These are phyloP conservation scores for Microtus ochrogaster DNA, from an alignment of 2,113 vertebrate genomes.

Conservation along the genomic window DNA sequence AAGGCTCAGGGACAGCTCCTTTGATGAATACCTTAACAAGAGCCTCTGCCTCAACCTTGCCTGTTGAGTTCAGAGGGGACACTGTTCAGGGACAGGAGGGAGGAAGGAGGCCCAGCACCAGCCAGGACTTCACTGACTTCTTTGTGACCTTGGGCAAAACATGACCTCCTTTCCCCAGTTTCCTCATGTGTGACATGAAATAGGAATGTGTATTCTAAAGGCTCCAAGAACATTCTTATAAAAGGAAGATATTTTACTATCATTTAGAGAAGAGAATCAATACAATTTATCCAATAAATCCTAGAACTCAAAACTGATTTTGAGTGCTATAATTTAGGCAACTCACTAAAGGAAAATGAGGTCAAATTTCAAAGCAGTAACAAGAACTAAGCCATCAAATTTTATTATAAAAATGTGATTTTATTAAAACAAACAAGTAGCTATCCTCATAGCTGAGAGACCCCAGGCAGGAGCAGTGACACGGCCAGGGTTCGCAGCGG, in stretches of 20 bases:
- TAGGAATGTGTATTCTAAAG: neutral
- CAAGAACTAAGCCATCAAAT: constrained; percentile 31
- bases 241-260: neutral
- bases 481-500: neutral
- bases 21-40: neutral
- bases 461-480: rapidly evolving
- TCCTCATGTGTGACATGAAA: neutral
- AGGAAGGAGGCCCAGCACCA: neutral
- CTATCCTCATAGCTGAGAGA: neutral
- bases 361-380: constrained; percentile 31
- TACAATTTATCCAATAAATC: neutral
- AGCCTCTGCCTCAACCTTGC: neutral
- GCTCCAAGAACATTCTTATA: neutral
- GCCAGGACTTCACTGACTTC: too few relatives aligned
- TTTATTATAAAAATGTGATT: constrained; percentile 32
- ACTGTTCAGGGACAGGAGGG: neutral
- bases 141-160: neutral
- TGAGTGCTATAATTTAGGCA: neutral
- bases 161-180: neutral
- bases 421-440: neutral
- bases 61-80: neutral
- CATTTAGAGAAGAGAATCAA: neutral
- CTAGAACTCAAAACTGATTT: neutral
- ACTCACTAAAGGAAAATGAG: constrained; percentile 18
- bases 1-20: neutral